phyloP scores from a whole-genome alignment of 2,888 invertebrate genomes.

The Callosobruchus maculatus region DNA sequence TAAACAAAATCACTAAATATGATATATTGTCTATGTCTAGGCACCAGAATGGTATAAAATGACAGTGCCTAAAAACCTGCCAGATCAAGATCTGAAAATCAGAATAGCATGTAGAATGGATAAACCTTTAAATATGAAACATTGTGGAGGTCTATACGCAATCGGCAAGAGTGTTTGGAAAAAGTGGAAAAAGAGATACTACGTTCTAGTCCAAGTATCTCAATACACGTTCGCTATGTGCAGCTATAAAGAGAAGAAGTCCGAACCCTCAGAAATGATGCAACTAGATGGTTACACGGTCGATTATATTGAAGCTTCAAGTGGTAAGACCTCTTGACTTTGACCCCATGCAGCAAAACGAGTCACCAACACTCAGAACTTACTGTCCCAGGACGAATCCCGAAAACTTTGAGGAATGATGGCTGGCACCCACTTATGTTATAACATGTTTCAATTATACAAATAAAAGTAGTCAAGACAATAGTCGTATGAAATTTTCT shows the following conservation, averaged over 20 bases:
- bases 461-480: no score
- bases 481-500: no score
- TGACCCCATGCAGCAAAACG: neutral
- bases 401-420: no score
- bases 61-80: constrained; percentile 90
- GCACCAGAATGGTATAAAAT: constrained; percentile 98
- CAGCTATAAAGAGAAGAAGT: constrained; percentile 98
- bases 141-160: constrained; percentile 90
- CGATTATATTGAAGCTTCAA: constrained; percentile 95
- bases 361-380: neutral
- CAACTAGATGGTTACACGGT: constrained; percentile 99
- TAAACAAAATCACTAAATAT: neutral
- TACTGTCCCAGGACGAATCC: no score
- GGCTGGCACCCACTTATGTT: no score
- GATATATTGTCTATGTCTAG: constrained; percentile 52
- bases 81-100: constrained; percentile 93
- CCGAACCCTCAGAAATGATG: constrained; percentile 99
- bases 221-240: constrained; percentile 99
- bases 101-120: constrained; percentile 98
- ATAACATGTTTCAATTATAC: no score
- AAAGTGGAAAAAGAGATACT: constrained; percentile 98
- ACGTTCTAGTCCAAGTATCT: constrained; percentile 97
- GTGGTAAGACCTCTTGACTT: constrained; percentile 59
- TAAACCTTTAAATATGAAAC: constrained; percentile 98
- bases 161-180: constrained; percentile 97